Percentiles rank a stretch among this genome's conserved stretches.
phyloP scores from a whole-genome alignment of 2,113 vertebrate genomes.

The Grammatotria lemairii region DNA sequence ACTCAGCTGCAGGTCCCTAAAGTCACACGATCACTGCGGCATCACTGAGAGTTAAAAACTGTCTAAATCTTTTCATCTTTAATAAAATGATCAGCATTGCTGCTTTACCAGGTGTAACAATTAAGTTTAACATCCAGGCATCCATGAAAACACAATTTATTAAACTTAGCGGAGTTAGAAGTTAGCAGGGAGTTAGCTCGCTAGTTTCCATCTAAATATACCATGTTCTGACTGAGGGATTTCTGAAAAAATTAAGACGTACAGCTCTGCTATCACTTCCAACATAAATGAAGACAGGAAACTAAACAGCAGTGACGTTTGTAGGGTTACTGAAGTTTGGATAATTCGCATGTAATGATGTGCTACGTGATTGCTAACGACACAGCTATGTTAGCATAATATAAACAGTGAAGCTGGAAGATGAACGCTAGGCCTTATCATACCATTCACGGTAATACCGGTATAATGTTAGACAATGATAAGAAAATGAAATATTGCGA shows the following conservation, averaged over 20 bases:
- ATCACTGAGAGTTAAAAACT: background rate
- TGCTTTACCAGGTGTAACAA: background rate
- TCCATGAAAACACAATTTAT: background rate
- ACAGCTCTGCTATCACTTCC: background rate
- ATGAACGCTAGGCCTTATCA: background rate
- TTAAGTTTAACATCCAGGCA: background rate
- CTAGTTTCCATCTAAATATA: background rate
- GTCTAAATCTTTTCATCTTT: background rate
- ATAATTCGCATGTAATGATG: background rate
- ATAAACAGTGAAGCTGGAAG: background rate
- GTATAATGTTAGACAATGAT: background rate
- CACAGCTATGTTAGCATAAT: background rate
- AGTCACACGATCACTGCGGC: background rate
- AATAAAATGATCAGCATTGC: background rate
- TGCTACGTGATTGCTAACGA: background rate
- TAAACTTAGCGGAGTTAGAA: rapidly evolving
- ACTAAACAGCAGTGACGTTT: background rate
- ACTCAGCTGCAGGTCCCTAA: background rate
- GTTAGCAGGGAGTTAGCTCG: background rate
- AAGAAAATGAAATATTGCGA: background rate
- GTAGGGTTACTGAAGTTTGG: background rate
- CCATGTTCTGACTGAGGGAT: background rate
- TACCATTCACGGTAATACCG: background rate
- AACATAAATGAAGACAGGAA: background rate
- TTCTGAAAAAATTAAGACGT: background rate